A percentile compares a stretch with the other conserved stretches of the same genome.
These are phyloP conservation scores for Papilio helenus DNA, from an alignment of 1,140 invertebrate species.

Conservation along the genomic window DNA sequence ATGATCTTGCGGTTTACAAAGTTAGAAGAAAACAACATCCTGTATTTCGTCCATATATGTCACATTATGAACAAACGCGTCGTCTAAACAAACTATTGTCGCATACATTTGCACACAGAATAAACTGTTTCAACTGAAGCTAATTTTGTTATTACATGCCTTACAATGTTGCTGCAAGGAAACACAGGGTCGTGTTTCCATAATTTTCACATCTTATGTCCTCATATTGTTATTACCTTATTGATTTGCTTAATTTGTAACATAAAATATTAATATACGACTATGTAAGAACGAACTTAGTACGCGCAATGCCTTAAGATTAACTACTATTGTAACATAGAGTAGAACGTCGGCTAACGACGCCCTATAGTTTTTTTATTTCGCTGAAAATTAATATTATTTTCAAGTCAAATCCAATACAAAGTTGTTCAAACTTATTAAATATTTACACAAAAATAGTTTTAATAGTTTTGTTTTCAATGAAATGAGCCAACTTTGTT, in stretches of 20 bases:
- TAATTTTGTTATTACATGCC: conserved; percentile 63
- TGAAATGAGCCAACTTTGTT: too few relatives aligned
- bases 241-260: not conserved
- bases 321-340: too few relatives aligned
- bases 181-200: conserved; percentile 21
- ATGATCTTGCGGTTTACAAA: not conserved
- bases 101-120: conserved; percentile 45
- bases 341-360: too few relatives aligned
- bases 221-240: not conserved
- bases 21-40: not conserved
- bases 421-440: too few relatives aligned
- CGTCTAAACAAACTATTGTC: conserved; percentile 43
- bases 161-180: conserved; percentile 57
- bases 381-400: too few relatives aligned
- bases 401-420: too few relatives aligned
- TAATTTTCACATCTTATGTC: conserved; percentile 3
- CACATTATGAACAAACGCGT: conserved; percentile 45
- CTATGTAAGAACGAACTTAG: too few relatives aligned
- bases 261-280: not conserved
- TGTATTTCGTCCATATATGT: conserved; percentile 7
- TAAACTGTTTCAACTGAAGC: conserved; percentile 52
- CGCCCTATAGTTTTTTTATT: too few relatives aligned
- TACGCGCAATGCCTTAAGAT: too few relatives aligned
- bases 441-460: too few relatives aligned
- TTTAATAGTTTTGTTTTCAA: too few relatives aligned